Base-by-base conservation (phyloP, 2,888 invertebrate species). In the Chalcosyrphus nemorum region DNA sequence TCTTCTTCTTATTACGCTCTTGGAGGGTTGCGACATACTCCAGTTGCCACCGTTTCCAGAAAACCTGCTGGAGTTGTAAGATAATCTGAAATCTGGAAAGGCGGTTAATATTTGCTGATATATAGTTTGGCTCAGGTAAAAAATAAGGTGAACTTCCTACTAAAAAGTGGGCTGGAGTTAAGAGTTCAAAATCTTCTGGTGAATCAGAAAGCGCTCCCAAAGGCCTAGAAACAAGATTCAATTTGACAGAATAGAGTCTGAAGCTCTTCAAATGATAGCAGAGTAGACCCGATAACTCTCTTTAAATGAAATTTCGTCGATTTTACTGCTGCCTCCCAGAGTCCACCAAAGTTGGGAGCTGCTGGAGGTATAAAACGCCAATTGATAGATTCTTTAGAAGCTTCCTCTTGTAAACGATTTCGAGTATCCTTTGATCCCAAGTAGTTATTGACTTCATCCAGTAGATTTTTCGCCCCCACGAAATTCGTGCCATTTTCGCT, bases 401-500 rank as follows among this genome's bases (percentile, higher is more conserved):
- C 32, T 1, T 56, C 4, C 4, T 56, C 19, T 5, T 35, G 17
- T 6, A 52, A 35, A 11, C 13, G 35, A 17, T 2, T 29, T 13
- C 11, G 24, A 17, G 9, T 32, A 13, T 32, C 17, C 4, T 11
- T 15, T 0, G 19, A 29, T 2, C 5, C 2, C 24, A 50, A 24
- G 6, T 24, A 24, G 1, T 1, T 13, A 24, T 7, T 6, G 1
- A 24, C 2, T 24, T 9, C 11, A 24, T 24, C 24, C 4, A 24
- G 24, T 2, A 24, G 35, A 35, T 19, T 56, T 13, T 54, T 54
- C 9, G 54, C 54, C 6, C 78, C 86, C n/a, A 86, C 32, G 61
- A 86, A 86, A 47, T 86, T 82, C 17, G 75, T 86, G 5, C 81
- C 80, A 15, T 84, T 84, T 15, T 77, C 84, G 1, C 63, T 59